Evolutionary conservation across 2,797 vertebrate genomes (phyloP).

Genomic region (Allobates femoralis): DNA sequence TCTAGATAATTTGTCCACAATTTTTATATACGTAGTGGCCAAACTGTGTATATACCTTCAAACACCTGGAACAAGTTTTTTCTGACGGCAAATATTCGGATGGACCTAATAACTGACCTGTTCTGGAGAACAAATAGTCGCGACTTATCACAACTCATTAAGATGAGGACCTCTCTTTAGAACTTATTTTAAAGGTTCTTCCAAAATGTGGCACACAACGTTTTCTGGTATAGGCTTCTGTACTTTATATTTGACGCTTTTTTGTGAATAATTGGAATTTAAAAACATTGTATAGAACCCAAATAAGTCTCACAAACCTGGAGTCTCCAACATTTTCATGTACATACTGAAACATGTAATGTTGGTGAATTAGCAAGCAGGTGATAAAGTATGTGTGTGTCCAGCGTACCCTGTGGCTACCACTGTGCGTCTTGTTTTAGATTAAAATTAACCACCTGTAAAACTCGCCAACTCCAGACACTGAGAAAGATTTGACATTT

Average conservation of each 20-base stretch:
- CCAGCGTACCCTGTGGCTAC: background rate
- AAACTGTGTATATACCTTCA: too few relatives aligned
- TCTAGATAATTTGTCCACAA: too few relatives aligned
- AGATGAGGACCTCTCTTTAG: too few relatives aligned
- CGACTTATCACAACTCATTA: too few relatives aligned
- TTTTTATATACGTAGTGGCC: too few relatives aligned
- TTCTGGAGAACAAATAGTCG: too few relatives aligned
- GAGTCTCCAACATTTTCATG: background rate
- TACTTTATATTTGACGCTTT: background rate
- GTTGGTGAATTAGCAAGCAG: background rate
- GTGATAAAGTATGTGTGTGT: background rate
- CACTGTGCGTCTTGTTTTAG: background rate
- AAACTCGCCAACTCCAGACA: background rate
- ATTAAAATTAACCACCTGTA: constrained; percentile 30
- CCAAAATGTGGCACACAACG: too few relatives aligned
- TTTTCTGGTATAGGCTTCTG: too few relatives aligned
- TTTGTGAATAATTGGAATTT: background rate
- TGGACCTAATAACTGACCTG: too few relatives aligned
- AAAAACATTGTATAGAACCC: background rate
- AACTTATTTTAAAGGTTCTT: too few relatives aligned
- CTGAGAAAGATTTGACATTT: constrained; percentile 26
- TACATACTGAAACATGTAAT: background rate
- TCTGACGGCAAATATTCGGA: too few relatives aligned
- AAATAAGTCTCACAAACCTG: background rate
- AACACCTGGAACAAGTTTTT: too few relatives aligned